Evolutionary conservation across 2,797 vertebrate genomes (phyloP).

Genomic region (Tragelaphus oryx): DNA sequence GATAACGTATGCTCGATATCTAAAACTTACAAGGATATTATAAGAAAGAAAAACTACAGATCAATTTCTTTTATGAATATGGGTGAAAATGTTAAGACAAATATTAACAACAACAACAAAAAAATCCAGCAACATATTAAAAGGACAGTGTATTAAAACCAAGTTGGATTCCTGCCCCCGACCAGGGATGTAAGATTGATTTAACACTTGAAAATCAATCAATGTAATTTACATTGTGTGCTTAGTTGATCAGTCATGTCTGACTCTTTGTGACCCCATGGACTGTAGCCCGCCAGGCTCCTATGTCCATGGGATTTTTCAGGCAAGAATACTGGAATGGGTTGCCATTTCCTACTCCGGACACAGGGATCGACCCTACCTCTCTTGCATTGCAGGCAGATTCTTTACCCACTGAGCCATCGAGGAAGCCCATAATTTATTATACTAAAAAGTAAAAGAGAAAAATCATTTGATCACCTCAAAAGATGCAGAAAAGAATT

Average conservation of each 20-base stretch:
- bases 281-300: neutral
- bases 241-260: neutral
- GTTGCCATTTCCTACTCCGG: neutral
- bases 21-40: slow-evolving; percentile 43
- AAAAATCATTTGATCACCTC: slow-evolving; percentile 15
- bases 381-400: neutral
- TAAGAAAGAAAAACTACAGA: slow-evolving; percentile 31
- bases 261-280: neutral
- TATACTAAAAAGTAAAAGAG: slow-evolving; percentile 4
- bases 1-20: slow-evolving; percentile 24
- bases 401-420: neutral
- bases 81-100: slow-evolving; percentile 50
- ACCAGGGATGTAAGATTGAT: neutral
- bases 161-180: neutral
- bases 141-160: neutral
- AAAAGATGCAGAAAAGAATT: slow-evolving; percentile 10
- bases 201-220: slow-evolving; percentile 38
- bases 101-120: slow-evolving; percentile 43
- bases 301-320: neutral
- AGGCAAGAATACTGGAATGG: neutral
- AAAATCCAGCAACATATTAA: slow-evolving; percentile 13
- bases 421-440: neutral
- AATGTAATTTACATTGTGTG: neutral
- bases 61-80: slow-evolving; percentile 37
- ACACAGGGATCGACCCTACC: neutral